Conservation (phyloP, 2,797 vertebrate species). For the Enteromius trimaculatus region DNA sequence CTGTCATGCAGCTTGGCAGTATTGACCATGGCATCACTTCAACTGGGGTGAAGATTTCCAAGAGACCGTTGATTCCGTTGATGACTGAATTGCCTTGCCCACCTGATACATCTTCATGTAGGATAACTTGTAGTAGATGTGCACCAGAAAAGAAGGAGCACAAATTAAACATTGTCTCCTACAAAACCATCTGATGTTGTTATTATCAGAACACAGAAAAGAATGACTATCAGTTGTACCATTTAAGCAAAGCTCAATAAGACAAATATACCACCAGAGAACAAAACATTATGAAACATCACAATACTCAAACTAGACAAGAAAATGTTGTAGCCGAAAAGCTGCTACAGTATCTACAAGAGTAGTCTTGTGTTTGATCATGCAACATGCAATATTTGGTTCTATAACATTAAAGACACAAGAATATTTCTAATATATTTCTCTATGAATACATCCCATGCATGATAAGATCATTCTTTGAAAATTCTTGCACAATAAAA, state of each 20-base stretch:
- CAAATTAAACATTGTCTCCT: slow-evolving; percentile 23
- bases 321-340: slow-evolving; percentile 24
- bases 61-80: background rate
- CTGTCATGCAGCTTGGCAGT: slow-evolving; percentile 1
- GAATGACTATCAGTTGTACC: background rate
- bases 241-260: slow-evolving; percentile 15
- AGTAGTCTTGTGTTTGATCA: slow-evolving; percentile 17
- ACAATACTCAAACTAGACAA: background rate
- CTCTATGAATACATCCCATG: background rate
- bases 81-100: slow-evolving; percentile 12
- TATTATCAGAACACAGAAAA: slow-evolving; percentile 15
- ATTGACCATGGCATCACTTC: slow-evolving; percentile 31
- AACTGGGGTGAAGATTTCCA: slow-evolving; percentile 20
- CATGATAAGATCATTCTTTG: background rate
- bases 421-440: slow-evolving; percentile 30
- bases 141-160: slow-evolving; percentile 34
- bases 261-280: background rate
- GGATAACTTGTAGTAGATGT: slow-evolving; percentile 34
- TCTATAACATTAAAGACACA: slow-evolving; percentile 10
- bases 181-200: background rate
- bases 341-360: slow-evolving; percentile 23
- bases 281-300: slow-evolving; percentile 9
- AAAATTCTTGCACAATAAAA: background rate
- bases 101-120: slow-evolving; percentile 9
- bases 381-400: slow-evolving; percentile 30